Conservation (phyloP, 2,888 invertebrate genomes). For the Cylindroiulus punctatus region DNA sequence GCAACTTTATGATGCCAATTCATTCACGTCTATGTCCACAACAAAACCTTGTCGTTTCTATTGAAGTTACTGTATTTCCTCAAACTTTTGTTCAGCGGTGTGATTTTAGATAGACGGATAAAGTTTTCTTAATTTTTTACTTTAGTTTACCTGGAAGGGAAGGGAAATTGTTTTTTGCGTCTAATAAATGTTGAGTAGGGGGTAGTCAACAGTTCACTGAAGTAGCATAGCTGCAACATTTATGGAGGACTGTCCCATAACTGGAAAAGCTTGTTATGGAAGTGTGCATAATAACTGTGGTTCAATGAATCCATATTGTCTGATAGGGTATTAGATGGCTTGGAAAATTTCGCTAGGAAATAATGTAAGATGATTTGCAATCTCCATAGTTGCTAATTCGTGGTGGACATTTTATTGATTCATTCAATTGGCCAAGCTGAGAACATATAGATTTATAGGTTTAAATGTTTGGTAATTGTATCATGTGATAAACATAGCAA, state of each 20-base stretch:
- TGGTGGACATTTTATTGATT: background rate
- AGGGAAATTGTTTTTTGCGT: no score
- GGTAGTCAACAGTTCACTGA: background rate
- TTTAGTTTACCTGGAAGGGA: no score
- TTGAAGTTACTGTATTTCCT: no score
- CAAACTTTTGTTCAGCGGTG: no score
- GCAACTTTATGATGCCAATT: background rate
- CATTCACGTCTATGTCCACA: background rate
- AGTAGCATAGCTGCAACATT: no score
- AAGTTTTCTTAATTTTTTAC: no score
- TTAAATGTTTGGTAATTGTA: background rate
- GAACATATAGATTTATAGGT: background rate
- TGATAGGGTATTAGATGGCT: no score
- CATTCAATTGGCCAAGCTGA: background rate
- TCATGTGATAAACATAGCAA: background rate
- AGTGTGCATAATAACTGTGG: background rate
- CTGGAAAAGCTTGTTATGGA: background rate
- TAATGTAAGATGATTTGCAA: no score
- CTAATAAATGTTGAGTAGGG: background rate
- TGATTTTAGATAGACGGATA: no score
- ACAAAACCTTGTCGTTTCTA: no score
- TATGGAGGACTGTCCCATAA: background rate
- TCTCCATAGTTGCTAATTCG: background rate
- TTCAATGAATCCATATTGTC: background rate
- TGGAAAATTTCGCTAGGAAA: no score